Conservation (phyloP, 2,797 vertebrate species). For the Nannoperca australis region DNA sequence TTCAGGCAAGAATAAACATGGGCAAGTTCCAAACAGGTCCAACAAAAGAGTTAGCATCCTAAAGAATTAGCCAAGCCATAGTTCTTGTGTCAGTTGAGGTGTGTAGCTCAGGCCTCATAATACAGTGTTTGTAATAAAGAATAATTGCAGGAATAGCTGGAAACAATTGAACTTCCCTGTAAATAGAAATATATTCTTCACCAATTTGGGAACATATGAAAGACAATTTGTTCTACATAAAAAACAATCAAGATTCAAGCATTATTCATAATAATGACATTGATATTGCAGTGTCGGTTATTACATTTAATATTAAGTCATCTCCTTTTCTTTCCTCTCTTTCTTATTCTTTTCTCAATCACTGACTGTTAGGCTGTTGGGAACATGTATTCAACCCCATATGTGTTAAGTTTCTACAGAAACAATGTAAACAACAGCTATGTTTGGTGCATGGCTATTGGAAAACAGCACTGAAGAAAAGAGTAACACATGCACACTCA, state of each 20-base stretch:
- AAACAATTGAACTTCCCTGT: neutral
- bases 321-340: neutral
- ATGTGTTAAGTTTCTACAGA: neutral
- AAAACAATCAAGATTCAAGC: neutral
- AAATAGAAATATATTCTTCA: neutral
- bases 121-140: neutral
- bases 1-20: neutral
- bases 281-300: neutral
- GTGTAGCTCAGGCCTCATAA: neutral
- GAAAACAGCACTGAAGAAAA: slow-evolving; percentile 1
- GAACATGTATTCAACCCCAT: neutral
- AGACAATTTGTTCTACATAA: neutral
- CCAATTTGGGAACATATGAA: neutral
- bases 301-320: neutral
- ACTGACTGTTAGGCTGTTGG: neutral
- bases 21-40: neutral
- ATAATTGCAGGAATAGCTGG: neutral
- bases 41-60: neutral
- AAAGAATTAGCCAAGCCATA: no score
- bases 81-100: neutral
- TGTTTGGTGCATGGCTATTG: neutral
- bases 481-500: neutral
- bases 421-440: neutral
- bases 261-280: neutral
- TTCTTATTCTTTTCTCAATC: neutral